Conservation (phyloP, 2,797 vertebrate species). For the Percopsis omiscomaycus region DNA sequence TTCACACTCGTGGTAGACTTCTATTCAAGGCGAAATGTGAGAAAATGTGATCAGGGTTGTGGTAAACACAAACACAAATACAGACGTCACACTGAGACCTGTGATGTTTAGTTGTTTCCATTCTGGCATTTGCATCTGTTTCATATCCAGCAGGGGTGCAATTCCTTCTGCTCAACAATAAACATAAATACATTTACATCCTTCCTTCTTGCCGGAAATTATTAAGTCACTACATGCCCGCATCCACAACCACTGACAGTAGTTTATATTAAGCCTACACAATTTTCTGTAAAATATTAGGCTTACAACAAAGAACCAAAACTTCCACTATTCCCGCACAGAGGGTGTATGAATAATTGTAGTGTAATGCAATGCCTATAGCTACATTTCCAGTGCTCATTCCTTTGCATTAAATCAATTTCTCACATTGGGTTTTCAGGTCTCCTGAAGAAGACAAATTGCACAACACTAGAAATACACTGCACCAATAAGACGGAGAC, state of each 20-base stretch:
- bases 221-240: conserved; percentile 59
- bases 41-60: conserved; percentile 50
- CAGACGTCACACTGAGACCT: conserved; percentile 48
- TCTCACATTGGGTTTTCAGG: conserved; percentile 48
- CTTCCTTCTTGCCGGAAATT: conserved; percentile 57
- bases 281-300: conserved; percentile 26
- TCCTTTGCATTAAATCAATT: conserved; percentile 65
- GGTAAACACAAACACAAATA: conserved; percentile 67
- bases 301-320: conserved; percentile 41
- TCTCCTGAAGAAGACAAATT: conserved; percentile 46
- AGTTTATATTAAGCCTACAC: conserved; percentile 18
- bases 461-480: conserved; percentile 49
- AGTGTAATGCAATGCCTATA: conserved; percentile 55
- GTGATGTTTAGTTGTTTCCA: conserved; percentile 63
- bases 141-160: conserved; percentile 60
- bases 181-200: conserved; percentile 67
- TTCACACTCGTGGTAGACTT: conserved; percentile 42
- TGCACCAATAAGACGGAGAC: conserved; percentile 48
- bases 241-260: conserved; percentile 26
- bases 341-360: conserved; percentile 45
- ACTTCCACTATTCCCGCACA: conserved; percentile 36
- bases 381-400: conserved; percentile 55
- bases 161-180: conserved; percentile 58
- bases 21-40: conserved; percentile 37
- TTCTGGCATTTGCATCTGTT: conserved; percentile 70